These are phyloP conservation scores for Vidua chalybeata DNA, from an alignment of 2,113 vertebrate species.

Conservation along the genomic window DNA sequence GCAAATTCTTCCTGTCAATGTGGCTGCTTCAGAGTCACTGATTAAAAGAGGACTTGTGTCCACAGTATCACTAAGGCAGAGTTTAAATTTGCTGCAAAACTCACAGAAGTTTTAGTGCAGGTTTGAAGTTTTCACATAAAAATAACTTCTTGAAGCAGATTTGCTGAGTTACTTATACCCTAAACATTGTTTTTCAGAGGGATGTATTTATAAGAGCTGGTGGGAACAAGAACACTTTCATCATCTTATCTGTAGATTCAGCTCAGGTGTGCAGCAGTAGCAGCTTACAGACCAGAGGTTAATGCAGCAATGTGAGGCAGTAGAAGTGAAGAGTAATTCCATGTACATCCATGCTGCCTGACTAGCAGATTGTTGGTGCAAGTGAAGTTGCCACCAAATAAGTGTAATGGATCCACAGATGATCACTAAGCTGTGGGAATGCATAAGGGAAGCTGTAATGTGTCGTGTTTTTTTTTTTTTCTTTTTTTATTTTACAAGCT, in stretches of 20 bases:
- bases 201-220: background rate
- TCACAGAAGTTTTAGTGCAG: background rate
- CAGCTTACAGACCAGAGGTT: background rate
- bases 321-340: background rate
- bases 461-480: background rate
- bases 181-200: background rate
- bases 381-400: background rate
- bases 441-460: background rate
- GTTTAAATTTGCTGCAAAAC: background rate
- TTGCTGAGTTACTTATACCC: background rate
- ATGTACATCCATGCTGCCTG: background rate
- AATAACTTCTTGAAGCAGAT: background rate
- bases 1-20: background rate
- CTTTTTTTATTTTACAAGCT: slow-evolving; percentile 57
- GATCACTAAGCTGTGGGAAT: background rate
- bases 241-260: background rate
- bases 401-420: background rate
- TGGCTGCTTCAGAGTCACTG: background rate
- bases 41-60: background rate
- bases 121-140: background rate
- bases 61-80: background rate
- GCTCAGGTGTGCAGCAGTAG: background rate
- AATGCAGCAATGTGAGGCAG: background rate
- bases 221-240: background rate
- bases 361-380: background rate